A percentile compares a stretch with the other conserved stretches of the same genome.
phyloP scores from a whole-genome alignment of 2,888 invertebrate species.

The Leptopilina syphax region DNA sequence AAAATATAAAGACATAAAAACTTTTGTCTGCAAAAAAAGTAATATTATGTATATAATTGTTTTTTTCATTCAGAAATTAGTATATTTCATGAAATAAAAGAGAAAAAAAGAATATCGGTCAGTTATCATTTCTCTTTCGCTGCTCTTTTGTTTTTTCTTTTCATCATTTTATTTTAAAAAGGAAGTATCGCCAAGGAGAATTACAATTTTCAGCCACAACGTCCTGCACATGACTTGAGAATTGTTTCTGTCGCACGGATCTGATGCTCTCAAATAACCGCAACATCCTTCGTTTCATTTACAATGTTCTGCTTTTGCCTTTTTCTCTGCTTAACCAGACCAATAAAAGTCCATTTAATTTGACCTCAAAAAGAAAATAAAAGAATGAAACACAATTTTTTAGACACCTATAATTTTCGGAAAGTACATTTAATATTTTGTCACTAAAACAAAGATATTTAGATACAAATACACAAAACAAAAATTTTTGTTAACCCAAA shows the following conservation, averaged over 20 bases:
- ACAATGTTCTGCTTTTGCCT: conserved; percentile 2
- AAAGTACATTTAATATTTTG: no score
- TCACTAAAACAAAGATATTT: no score
- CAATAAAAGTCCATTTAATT: conserved; percentile 7
- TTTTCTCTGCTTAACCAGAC: neutral
- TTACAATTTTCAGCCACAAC: conserved; percentile 56
- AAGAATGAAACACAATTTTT: neutral
- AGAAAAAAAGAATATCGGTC: neutral
- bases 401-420: neutral
- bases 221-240: conserved; percentile 53
- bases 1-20: neutral
- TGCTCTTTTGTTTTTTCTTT: neutral
- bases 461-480: no score
- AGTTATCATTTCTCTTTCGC: neutral
- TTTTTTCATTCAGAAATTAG: neutral
- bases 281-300: conserved; percentile 46
- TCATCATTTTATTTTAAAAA: conserved; percentile 43
- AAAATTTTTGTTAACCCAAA: no score
- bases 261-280: conserved; percentile 38
- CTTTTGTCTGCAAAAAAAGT: neutral
- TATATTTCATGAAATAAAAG: neutral
- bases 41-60: no score
- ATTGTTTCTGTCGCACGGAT: conserved; percentile 41
- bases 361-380: neutral
- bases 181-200: conserved; percentile 41